Evolutionary conservation across 2,888 invertebrate species (phyloP), one percentile per base, ranked within the genome.

Genomic region (Leptodirus hochenwartii): DNA sequence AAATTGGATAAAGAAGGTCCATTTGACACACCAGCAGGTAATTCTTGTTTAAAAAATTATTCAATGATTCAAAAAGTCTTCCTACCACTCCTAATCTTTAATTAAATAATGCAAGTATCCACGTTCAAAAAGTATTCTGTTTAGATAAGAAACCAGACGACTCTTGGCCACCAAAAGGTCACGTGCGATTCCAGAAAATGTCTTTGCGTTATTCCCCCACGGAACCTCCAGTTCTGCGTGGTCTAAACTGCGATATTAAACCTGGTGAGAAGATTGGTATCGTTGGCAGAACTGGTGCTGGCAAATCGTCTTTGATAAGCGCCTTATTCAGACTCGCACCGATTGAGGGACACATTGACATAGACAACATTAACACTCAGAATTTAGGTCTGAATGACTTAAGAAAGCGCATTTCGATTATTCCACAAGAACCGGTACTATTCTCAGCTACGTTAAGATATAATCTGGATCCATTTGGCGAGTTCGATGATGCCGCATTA

Each of bases 231-330:
- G 76, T 80, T 12, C 59, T 84, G n/a, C 75, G 66, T 42, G 60
- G 70, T 44, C 51, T 76, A 15, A 69, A 65, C 43, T 61, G 74
- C 22, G 49, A 52, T 8, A 64, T 76, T 20, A 59, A 66, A 43
- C 58, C 69, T 23, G 67, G 66, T 26, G 66, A 69, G 59, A 76
- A 75, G 72, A 64, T 82, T 25, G 84, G 82, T 17, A 76, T 84
- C 35, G 81, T 82, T 2, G 85, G 87, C 1, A 66, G 87, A 30
- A 85, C 85, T 0, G 87, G 85, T 2, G 85, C 85, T 5, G 87
- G 85, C 16, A 84, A 84, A 51, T 78, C 79, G 0, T 79, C 81
- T 0, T 55, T 82, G 13, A 76, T 84, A 38, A 69, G 79, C 4
- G 78, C 85, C 1, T 56, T 91, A 13, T 90, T 90, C 54, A 67